phyloP scores from a whole-genome alignment of 2,797 vertebrate species.

The Sternotherus odoratus region DNA sequence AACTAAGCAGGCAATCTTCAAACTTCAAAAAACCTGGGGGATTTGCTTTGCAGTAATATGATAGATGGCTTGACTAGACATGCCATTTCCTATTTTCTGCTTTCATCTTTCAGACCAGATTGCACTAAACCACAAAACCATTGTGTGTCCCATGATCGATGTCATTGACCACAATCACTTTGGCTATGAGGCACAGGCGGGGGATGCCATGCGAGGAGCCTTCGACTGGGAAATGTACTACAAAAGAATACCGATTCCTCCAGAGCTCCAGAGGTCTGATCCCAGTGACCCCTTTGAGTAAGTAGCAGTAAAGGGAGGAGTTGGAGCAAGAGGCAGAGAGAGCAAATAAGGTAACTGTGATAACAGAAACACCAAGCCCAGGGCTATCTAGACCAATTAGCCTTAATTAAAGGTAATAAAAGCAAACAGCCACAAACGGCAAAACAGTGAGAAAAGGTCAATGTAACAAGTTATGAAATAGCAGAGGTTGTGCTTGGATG shows the following conservation, averaged over 20 bases:
- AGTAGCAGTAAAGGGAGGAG: constrained; percentile 76
- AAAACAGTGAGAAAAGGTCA: constrained; percentile 6
- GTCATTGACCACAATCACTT: constrained; percentile 96
- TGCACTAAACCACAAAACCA: constrained; percentile 91
- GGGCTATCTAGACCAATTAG: background rate
- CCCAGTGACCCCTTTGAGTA: constrained; percentile 92
- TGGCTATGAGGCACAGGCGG: constrained; percentile 92
- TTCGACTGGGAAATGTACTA: constrained; percentile 97
- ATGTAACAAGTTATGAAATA: background rate
- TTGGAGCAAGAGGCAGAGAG: constrained; percentile 14
- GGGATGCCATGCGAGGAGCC: constrained; percentile 92
- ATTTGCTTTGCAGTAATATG: constrained; percentile 66
- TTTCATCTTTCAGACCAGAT: constrained; percentile 90
- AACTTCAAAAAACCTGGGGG: constrained; percentile 37
- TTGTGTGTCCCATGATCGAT: constrained; percentile 94
- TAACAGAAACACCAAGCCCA: background rate
- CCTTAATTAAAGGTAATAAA: constrained; percentile 22
- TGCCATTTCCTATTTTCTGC: constrained; percentile 80
- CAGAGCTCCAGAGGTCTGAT: constrained; percentile 88
- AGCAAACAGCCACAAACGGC: constrained; percentile 12
- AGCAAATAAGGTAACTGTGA: background rate
- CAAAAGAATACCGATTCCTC: constrained; percentile 91
- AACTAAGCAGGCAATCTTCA: constrained; percentile 46
- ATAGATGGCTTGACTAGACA: constrained; percentile 75
- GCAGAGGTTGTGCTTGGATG: background rate